Base-by-base conservation (phyloP, 2,113 vertebrate genomes). In the Platichthys stellatus region DNA sequence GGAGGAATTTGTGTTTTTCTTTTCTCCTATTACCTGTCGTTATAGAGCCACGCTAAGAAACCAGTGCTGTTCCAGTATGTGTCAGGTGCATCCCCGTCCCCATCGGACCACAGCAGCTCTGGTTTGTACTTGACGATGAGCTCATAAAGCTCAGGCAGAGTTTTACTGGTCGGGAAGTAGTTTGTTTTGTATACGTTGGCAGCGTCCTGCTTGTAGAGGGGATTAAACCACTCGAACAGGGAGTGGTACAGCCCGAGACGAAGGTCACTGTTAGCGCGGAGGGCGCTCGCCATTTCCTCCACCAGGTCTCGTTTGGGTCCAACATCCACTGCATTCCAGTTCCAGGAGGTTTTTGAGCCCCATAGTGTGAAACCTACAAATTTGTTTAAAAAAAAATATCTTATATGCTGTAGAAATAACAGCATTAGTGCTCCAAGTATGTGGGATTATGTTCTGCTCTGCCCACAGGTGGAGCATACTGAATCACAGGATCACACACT, bases 1-100 rank as follows among this genome's bases (percentile, higher is more conserved):
- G 17, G 15, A 51, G 20, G 12, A 11, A 43, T 43, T 43, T 43
- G 40, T 43, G 40, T 12, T 7, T 47, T 28, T 24, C 24, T 2
- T n/a, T 24, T 8, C 11, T 6, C 26, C 24, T n/a, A 15, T 38
- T 75, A 96, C 97, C 98, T 99, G 35, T 99, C 95, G 45, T 98
- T 99, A 69, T 99, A 99, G 10, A 99, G 95, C 98, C 98, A 99
- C 56, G 97, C 96, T 47, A 99, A 87, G 89, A 99, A 99, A 2
- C 92, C 96, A 0, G 98, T 99, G 91, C 97, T 98, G 86, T 99
- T 98, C 98, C 98, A 99, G 90, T 99, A 99, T 28, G 43, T 47
- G 56, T 96, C 94, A 0, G 98, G 96, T 0, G 96, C 98, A 2
- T 94, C 20, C n/a, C 96, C 97, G 24, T 97, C 90, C 0, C 98